Evolutionary conservation across 2,797 vertebrate species (phyloP), one percentile per base, ranked within the genome.

Genomic region (Pantherophis alleghaniensis): DNA sequence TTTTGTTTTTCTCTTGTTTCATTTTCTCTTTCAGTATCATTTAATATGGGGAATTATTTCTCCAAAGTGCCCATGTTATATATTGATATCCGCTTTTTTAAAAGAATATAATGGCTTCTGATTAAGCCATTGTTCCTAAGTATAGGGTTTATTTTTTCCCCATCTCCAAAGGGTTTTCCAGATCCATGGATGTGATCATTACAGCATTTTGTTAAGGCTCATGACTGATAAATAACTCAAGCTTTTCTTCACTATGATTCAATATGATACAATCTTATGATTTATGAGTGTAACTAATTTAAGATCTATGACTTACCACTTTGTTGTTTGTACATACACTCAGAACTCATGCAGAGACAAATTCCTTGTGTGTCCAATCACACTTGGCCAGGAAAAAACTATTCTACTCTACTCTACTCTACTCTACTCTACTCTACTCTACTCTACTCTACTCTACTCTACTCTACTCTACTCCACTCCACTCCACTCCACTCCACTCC

Each of bases 211-310:
- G 13, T 11, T 28, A 57, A 2, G 66, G 66, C 6, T 74, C n/a
- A 18, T 91, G 26, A 93, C 88, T 95, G 90, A 94, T 53, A 96
- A 96, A 96, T 92, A 4, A 95, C 87, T 89, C 93, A 32, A 66
- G 69, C 88, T 95, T 91, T 94, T 94, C 92, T 93, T 94, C 90
- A 93, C 14, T 87, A 47, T 20, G 14, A 69, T 69, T 69, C 66
- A 69, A 32, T 18, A 32, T 37, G n/a, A 18, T 18, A 74, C 16
- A 74, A 37, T 74, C 66, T 9, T 32, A 20, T 74, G 13, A 18
- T 74, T 74, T 37, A 74, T 32, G 2, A 32, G 32, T 69, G n/a
- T 74, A 37, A 74, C 66, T 74, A 37, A 74, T 16, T 32, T 69
- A 69, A 32, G n/a, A 69, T 69, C n/a, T 32, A 32, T 32, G 66